A percentile compares a stretch with the other conserved stretches of the same genome.
phyloP scores from a whole-genome alignment of 2,113 vertebrate species.

The Alouatta palliata region DNA sequence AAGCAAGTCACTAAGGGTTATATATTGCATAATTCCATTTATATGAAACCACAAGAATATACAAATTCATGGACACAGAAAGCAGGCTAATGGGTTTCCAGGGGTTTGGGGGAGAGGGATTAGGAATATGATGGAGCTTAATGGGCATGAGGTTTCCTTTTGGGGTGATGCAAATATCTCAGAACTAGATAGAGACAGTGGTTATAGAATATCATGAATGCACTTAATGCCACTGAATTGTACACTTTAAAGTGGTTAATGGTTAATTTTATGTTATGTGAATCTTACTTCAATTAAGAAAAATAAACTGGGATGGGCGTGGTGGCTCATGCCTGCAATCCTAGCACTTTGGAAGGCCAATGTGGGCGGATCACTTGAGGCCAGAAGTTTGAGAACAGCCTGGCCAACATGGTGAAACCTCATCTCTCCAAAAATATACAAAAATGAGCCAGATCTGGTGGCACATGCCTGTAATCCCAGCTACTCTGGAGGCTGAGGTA shows the following conservation, averaged over 20 bases:
- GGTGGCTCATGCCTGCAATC: no score
- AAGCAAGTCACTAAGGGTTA: not conserved
- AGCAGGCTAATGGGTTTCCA: not conserved
- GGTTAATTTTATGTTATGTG: not conserved
- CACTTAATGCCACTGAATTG: not conserved
- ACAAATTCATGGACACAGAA: not conserved
- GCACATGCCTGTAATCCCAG: no score
- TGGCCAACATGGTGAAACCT: no score
- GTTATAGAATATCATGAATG: not conserved
- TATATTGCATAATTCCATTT: not conserved
- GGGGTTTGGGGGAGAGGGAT: fast-evolving
- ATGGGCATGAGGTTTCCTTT: not conserved
- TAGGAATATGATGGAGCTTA: not conserved
- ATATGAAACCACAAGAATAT: not conserved
- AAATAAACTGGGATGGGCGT: not conserved
- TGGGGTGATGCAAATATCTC: not conserved
- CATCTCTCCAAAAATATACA: no score
- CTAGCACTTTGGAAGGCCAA: no score
- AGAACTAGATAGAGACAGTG: not conserved
- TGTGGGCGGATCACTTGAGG: no score
- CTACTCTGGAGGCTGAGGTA: no score
- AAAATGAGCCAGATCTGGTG: no score
- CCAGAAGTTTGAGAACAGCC: no score
- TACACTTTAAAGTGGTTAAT: not conserved
- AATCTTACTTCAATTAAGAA: not conserved